Percentiles rank a stretch among this genome's conserved stretches.
Evolutionary conservation across 2,797 vertebrate species (phyloP).

Genomic region (Sebastes cheni): DNA sequence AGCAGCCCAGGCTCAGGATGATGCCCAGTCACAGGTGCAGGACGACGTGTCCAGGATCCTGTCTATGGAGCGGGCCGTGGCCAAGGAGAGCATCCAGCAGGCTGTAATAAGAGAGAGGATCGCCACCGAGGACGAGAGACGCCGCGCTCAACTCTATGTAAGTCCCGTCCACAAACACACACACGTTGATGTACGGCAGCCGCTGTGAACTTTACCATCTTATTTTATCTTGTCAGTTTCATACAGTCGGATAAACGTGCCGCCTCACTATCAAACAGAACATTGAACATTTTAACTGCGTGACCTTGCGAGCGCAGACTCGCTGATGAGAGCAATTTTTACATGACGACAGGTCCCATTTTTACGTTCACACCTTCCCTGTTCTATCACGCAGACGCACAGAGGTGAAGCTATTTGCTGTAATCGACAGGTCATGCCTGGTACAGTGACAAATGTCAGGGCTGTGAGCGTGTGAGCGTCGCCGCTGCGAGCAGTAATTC

Average conservation of each 20-base stretch:
- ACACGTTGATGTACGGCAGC: not conserved
- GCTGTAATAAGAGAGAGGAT: slow-evolving; percentile 87
- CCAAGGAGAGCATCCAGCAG: slow-evolving; percentile 85
- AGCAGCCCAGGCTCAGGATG: slow-evolving; percentile 52
- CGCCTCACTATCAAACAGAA: not conserved
- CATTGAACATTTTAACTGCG: not conserved
- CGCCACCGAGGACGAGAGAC: slow-evolving; percentile 85
- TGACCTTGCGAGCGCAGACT: not conserved
- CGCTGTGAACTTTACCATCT: not conserved
- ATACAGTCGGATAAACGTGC: not conserved
- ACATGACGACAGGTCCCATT: slow-evolving; percentile 7
- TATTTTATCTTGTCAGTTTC: not conserved
- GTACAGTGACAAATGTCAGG: slow-evolving; percentile 67
- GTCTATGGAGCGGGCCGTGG: slow-evolving; percentile 79
- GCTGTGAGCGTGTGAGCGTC: slow-evolving; percentile 35
- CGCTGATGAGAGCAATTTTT: slow-evolving; percentile 16
- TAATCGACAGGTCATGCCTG: slow-evolving; percentile 69
- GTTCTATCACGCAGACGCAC: slow-evolving; percentile 16
- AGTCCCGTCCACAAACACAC: slow-evolving; percentile 58
- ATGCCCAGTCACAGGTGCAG: slow-evolving; percentile 67
- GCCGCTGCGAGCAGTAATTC: slow-evolving; percentile 69
- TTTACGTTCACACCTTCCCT: slow-evolving; percentile 2
- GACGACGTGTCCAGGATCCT: slow-evolving; percentile 86
- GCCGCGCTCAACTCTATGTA: slow-evolving; percentile 86
- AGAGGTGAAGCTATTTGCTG: slow-evolving; percentile 21